A percentile compares a stretch with the other conserved stretches of the same genome.
Conservation (phyloP, 2,113 vertebrate genomes). For the Anas platyrhynchos region DNA sequence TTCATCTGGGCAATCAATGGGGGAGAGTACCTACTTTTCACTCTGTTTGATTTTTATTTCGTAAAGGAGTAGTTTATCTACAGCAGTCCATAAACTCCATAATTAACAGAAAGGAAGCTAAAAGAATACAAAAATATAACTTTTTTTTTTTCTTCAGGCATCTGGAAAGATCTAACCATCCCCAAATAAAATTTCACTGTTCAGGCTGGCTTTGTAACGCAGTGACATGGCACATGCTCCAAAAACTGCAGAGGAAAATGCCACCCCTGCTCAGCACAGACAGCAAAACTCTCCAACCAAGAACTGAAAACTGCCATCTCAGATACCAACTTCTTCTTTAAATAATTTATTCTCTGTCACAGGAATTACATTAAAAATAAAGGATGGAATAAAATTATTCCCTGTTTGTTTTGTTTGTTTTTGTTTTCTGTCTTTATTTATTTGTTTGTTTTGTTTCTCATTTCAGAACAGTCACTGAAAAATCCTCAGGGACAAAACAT, state of each 20-base stretch:
- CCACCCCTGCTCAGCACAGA: background rate
- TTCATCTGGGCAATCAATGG: background rate
- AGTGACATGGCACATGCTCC: fast-evolving
- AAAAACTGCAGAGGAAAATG: background rate
- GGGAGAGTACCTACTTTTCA: background rate
- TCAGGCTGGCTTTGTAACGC: background rate
- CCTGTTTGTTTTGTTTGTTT: background rate
- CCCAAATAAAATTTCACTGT: background rate
- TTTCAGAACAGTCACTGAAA: background rate
- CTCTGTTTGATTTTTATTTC: background rate
- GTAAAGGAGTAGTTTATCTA: background rate
- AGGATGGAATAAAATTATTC: background rate
- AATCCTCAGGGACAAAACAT: background rate
- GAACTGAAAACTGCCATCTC: background rate
- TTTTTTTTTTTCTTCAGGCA: background rate
- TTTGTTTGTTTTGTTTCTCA: background rate
- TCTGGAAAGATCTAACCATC: background rate
- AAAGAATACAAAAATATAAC: background rate
- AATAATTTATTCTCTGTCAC: background rate
- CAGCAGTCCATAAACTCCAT: background rate
- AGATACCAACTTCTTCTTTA: background rate
- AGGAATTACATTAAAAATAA: background rate
- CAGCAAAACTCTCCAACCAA: fast-evolving
- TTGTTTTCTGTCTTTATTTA: background rate
- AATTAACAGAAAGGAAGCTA: background rate